Conservation (phyloP, 2,797 vertebrate genomes). For the Cercopithecus hamlyni region DNA sequence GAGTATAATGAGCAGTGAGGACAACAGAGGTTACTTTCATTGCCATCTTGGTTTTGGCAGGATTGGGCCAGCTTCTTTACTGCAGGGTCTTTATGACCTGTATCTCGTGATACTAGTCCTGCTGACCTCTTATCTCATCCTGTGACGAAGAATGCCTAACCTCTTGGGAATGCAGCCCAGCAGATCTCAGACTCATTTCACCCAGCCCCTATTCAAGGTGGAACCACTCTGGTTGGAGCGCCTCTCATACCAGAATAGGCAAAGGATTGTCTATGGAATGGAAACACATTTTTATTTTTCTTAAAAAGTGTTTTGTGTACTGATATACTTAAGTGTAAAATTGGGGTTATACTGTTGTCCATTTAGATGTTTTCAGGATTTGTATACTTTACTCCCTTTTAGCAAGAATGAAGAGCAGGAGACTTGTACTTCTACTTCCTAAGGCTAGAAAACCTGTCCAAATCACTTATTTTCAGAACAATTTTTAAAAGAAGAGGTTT, state of each 20-base stretch:
- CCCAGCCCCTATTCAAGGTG: background rate
- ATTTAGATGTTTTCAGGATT: background rate
- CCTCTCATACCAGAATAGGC: background rate
- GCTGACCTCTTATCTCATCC: background rate
- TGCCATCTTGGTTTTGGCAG: background rate
- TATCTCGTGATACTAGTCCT: background rate
- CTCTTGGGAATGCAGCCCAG: background rate
- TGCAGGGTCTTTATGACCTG: background rate
- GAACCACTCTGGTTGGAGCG: background rate
- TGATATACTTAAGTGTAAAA: background rate
- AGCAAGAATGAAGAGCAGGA: background rate
- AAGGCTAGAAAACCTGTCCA: background rate
- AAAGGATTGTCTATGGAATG: background rate
- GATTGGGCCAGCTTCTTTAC: background rate
- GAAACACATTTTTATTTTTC: background rate
- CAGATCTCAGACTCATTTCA: background rate
- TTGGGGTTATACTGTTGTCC: background rate
- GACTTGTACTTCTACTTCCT: background rate
- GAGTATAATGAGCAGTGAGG: background rate
- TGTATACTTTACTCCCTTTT: background rate
- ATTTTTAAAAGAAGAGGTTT: constrained; percentile 9
- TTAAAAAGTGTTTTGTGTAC: background rate
- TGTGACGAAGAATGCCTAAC: background rate
- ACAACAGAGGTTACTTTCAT: background rate
- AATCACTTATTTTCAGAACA: background rate